phyloP scores from a whole-genome alignment of 2,113 vertebrate genomes.

The Corythoichthys haematopterus region DNA sequence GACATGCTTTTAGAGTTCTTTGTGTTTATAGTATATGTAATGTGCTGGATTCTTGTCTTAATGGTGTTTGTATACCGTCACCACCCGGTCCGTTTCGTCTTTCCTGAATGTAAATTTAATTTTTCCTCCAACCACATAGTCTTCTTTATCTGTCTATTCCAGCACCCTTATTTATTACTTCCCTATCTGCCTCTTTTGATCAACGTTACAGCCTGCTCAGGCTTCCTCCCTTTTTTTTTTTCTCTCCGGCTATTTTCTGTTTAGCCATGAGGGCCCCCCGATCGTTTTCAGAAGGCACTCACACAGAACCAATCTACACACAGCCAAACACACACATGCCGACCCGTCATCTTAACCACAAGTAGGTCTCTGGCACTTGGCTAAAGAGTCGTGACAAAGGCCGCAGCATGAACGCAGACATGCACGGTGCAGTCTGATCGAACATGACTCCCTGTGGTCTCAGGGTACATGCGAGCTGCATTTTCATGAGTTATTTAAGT shows the following conservation, averaged over 20 bases:
- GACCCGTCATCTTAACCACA: slow-evolving; percentile 30
- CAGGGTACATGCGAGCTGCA: slow-evolving; percentile 38
- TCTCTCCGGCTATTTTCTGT: slow-evolving; percentile 57
- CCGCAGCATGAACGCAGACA: slow-evolving; percentile 21
- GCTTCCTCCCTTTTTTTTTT: slow-evolving; percentile 24
- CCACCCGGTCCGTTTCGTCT: slow-evolving; percentile 8
- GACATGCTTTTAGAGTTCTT: slow-evolving; percentile 39
- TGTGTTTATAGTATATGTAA: slow-evolving; percentile 63
- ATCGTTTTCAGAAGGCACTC: slow-evolving; percentile 42
- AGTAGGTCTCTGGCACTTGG: slow-evolving; percentile 29
- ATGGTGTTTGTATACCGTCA: slow-evolving; percentile 36
- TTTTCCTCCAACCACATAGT: not conserved
- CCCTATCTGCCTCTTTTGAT: slow-evolving; percentile 17
- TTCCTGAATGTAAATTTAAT: slow-evolving; percentile 6
- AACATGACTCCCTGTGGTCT: slow-evolving; percentile 34
- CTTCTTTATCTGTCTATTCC: slow-evolving; percentile 5
- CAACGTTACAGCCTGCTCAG: slow-evolving; percentile 8
- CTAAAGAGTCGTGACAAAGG: slow-evolving; percentile 46
- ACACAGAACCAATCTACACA: slow-evolving; percentile 16
- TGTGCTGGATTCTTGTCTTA: slow-evolving; percentile 58
- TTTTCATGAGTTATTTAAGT: slow-evolving; percentile 66
- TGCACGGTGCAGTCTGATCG: slow-evolving; percentile 7
- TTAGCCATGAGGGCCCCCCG: slow-evolving; percentile 51
- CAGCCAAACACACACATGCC: slow-evolving; percentile 11
- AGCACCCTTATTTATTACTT: slow-evolving; percentile 6